Evolutionary conservation across 2,797 vertebrate genomes (phyloP).

Genomic region (Dendrocincla fuliginosa): DNA sequence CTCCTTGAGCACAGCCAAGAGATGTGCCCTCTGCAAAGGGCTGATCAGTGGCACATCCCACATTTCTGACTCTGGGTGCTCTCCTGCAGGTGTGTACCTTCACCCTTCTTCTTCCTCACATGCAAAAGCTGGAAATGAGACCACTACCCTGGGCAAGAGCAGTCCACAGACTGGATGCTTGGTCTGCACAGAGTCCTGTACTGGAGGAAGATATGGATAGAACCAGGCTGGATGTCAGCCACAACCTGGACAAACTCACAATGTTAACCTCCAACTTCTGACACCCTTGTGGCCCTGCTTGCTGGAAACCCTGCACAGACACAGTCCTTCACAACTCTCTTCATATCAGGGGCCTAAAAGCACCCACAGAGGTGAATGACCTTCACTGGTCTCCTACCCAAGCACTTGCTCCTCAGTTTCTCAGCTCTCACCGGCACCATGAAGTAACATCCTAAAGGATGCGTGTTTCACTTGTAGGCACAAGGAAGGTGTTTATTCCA

Average conservation of each 20-base stretch:
- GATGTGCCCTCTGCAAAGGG: neutral
- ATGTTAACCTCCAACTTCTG: neutral
- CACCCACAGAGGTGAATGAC: rapidly evolving
- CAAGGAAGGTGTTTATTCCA: neutral
- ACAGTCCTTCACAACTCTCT: neutral
- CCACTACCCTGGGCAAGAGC: neutral
- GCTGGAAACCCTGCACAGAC: neutral
- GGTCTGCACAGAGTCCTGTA: neutral
- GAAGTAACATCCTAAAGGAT: neutral
- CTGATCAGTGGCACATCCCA: neutral
- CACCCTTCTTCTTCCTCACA: neutral
- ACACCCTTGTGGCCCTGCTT: neutral
- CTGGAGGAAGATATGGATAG: neutral
- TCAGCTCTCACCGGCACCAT: neutral
- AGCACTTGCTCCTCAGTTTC: neutral
- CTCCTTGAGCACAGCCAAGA: neutral
- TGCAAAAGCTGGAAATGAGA: slow-evolving; percentile 7
- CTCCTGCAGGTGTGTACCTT: neutral
- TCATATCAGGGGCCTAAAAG: neutral
- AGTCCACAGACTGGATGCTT: rapidly evolving
- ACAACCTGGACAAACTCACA: neutral
- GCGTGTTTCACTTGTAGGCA: neutral
- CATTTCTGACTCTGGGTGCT: neutral
- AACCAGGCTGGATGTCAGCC: neutral
- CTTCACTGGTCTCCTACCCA: neutral